These are phyloP conservation scores for Acanthococcus lagerstroemiae DNA, from an alignment of 2,888 invertebrate species.

Conservation along the genomic window DNA sequence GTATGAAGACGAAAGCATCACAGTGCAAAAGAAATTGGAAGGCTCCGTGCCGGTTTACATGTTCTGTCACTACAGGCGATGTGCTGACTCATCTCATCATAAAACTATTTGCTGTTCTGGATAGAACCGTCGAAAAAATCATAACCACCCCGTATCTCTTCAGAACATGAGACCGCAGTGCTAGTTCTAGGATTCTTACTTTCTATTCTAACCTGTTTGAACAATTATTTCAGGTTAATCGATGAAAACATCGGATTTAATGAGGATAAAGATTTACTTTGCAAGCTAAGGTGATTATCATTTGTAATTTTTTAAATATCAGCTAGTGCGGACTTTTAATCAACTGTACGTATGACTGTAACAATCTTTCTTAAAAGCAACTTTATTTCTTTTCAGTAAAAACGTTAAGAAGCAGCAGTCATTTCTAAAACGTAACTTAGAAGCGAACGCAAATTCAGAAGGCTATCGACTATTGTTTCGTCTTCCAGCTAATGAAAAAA, in stretches of 20 bases:
- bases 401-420: conserved; percentile 83
- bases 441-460: conserved; percentile 88
- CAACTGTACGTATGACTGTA: neutral
- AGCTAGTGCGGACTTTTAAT: neutral
- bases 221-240: conserved; percentile 62
- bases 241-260: conserved; percentile 85
- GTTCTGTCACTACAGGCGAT: too few relatives aligned
- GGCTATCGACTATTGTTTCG: conserved; percentile 74
- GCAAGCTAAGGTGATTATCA: conserved; percentile 55
- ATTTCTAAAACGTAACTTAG: conserved; percentile 85
- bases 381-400: conserved; percentile 19
- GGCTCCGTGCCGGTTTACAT: too few relatives aligned
- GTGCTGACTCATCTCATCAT: too few relatives aligned
- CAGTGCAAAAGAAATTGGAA: too few relatives aligned
- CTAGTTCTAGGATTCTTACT: neutral
- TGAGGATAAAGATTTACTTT: conserved; percentile 69
- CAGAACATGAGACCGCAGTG: too few relatives aligned
- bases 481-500: conserved; percentile 77
- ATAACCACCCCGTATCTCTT: too few relatives aligned
- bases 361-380: neutral
- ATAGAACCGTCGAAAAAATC: too few relatives aligned
- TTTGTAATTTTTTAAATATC: neutral
- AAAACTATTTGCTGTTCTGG: too few relatives aligned
- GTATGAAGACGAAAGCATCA: too few relatives aligned
- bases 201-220: conserved; percentile 1